These are phyloP conservation scores for Salvelinus namaycush DNA, from an alignment of 2,113 vertebrate species.

Conservation along the genomic window DNA sequence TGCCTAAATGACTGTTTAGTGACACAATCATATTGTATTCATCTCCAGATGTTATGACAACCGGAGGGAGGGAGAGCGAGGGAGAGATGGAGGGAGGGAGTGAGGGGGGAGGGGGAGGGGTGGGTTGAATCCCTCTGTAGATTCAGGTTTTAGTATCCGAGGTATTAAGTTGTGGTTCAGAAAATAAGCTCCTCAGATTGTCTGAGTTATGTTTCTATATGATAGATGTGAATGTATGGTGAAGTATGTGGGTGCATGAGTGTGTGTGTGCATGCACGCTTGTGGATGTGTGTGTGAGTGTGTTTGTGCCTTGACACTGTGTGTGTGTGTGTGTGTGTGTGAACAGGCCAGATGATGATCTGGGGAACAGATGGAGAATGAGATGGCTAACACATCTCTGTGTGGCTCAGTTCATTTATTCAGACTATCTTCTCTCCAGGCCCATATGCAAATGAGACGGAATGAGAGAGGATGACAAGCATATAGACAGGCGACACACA, in stretches of 20 bases:
- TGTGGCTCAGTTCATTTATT: conserved; percentile 68
- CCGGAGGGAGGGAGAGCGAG: conserved; percentile 9
- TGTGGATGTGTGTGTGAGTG: no score
- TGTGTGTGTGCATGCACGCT: no score
- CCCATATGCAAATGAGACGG: conserved; percentile 75
- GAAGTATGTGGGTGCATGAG: no score
- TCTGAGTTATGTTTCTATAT: conserved; percentile 16
- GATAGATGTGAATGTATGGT: neutral
- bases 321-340: neutral
- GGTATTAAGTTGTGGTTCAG: conserved; percentile 22
- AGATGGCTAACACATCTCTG: conserved; percentile 57
- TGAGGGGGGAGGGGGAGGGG: neutral
- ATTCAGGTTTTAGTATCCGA: conserved; percentile 32
- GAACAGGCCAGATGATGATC: conserved; percentile 58
- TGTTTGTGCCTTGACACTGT: no score
- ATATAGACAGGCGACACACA: conserved; percentile 55
- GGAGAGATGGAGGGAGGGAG: neutral
- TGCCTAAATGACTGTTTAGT: conserved; percentile 70
- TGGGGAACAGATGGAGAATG: conserved; percentile 70
- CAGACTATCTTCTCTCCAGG: conserved; percentile 74
- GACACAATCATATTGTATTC: conserved; percentile 57
- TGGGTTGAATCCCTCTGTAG: conserved; percentile 33
- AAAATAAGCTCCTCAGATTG: neutral
- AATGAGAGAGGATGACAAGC: conserved; percentile 67
- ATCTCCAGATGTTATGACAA: conserved; percentile 64